These are phyloP conservation scores for Melanostoma mellinum DNA, from an alignment of 2,888 invertebrate genomes.

Conservation along the genomic window DNA sequence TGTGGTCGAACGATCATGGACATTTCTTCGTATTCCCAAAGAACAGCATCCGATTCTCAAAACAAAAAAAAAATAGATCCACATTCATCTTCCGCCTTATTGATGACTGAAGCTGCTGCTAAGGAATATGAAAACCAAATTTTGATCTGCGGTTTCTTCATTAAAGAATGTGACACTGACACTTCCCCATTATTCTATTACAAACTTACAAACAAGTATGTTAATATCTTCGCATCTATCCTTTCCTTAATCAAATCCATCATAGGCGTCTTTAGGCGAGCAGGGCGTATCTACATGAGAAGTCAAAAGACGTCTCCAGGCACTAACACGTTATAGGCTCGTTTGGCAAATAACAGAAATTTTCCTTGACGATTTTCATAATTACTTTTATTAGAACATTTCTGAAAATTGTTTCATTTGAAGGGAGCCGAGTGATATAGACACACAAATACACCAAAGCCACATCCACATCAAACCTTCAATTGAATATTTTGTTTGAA, in stretches of 20 bases:
- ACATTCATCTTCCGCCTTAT: too few species aligned
- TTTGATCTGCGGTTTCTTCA: too few species aligned
- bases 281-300: too few species aligned
- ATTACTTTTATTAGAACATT: constrained; percentile 8
- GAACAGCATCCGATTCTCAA: too few species aligned
- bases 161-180: too few species aligned
- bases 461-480: constrained; percentile 27
- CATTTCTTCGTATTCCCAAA: too few species aligned
- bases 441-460: not conserved
- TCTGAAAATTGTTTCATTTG: not conserved
- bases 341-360: constrained; percentile 4
- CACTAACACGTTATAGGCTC: not conserved
- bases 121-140: too few species aligned
- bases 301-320: not conserved
- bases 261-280: not conserved
- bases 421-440: not conserved
- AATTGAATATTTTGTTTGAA: constrained; percentile 31
- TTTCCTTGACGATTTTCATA: constrained; percentile 14
- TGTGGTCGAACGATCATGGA: too few species aligned
- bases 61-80: too few species aligned
- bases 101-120: too few species aligned
- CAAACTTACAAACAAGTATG: too few species aligned
- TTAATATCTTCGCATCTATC: not conserved
- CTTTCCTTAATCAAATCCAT: not conserved
- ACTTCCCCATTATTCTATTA: too few species aligned